phyloP scores from a whole-genome alignment of 2,797 vertebrate species.

The Trichosurus vulpecula region DNA sequence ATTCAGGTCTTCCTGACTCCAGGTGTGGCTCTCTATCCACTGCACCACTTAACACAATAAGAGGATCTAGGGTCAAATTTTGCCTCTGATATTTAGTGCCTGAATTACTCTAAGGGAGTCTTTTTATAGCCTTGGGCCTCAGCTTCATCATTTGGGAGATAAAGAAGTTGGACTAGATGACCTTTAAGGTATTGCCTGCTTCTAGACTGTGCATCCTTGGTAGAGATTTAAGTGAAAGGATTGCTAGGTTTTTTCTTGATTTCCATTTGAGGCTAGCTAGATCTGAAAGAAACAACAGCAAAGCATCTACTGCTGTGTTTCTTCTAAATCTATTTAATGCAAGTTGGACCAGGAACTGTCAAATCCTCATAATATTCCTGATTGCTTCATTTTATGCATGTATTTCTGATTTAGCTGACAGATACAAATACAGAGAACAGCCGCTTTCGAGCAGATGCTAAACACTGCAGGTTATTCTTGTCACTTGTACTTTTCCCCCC shows the following conservation, averaged over 20 bases:
- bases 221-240: background rate
- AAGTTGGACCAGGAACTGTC: background rate
- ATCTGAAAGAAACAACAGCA: background rate
- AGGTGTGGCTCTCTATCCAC: background rate
- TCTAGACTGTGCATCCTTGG: background rate
- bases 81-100: background rate
- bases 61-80: background rate
- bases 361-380: background rate
- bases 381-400: background rate
- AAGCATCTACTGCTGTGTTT: background rate
- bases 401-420: constrained; percentile 8
- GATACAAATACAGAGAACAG: background rate
- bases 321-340: background rate
- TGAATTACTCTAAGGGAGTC: background rate
- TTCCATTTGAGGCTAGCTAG: background rate
- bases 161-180: background rate
- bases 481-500: background rate
- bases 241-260: background rate
- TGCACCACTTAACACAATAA: background rate
- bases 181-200: background rate
- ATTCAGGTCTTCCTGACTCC: background rate
- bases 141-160: background rate
- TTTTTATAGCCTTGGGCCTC: background rate
- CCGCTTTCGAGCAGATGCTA: background rate
- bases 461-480: constrained; percentile 2